Evolutionary conservation across 53 echinoderm and acorn worm genomes (phyloP).

Genomic region (Paracentrotus lividus): DNA sequence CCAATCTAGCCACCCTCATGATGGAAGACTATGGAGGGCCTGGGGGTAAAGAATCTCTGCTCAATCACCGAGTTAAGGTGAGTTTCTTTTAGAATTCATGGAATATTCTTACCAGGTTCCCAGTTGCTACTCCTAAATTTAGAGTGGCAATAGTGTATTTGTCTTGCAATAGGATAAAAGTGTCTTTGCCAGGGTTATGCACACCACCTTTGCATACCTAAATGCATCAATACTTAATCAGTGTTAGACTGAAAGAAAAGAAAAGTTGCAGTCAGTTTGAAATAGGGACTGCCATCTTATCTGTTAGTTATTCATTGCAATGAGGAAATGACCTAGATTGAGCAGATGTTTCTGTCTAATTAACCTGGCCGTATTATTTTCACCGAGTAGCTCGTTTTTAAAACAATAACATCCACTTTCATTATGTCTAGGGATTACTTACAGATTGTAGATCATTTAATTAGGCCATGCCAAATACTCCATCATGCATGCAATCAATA

Average conservation of each 20-base stretch:
- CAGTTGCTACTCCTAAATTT: background rate
- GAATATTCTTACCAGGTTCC: background rate
- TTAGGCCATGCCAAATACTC: background rate
- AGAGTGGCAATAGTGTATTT: background rate
- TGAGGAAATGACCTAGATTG: conserved; percentile 22
- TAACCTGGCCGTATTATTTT: background rate
- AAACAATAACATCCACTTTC: conserved; percentile 26
- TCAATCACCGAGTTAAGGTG: conserved; percentile 65
- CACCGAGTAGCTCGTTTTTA: background rate
- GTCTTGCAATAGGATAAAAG: background rate
- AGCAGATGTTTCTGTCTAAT: background rate
- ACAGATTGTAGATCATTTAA: background rate
- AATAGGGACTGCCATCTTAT: background rate
- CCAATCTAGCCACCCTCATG: conserved; percentile 70
- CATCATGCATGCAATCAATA: too few species aligned
- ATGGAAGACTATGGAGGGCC: conserved; percentile 61
- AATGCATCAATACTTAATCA: background rate
- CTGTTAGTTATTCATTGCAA: background rate
- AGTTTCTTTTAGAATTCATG: background rate
- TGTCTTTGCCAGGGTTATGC: too few species aligned
- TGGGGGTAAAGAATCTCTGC: conserved; percentile 63
- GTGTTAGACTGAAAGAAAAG: background rate
- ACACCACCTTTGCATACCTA: too few species aligned
- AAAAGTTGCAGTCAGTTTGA: background rate
- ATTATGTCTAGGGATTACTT: background rate